Evolutionary conservation across 2,113 vertebrate species (phyloP), one percentile per base, ranked within the genome.

Genomic region (Gymnobelideus leadbeateri): DNA sequence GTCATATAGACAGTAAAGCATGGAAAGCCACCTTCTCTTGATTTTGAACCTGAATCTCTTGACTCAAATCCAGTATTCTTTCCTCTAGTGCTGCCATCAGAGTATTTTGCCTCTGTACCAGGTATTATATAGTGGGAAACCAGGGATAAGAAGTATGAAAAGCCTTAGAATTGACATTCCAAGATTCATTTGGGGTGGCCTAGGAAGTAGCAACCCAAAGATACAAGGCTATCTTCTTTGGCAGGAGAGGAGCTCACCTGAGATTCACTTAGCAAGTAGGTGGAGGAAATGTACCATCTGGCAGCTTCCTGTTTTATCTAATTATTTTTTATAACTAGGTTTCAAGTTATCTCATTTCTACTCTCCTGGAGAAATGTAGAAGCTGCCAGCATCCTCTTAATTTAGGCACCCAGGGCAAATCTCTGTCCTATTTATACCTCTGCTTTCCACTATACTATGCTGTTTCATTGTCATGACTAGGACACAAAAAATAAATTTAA

Each of bases 231-330:
- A 84, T 19, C 37, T 43, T 84, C n/a, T n/a, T 84, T 84, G 16
- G n/a, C 68, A 84, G 68, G 68, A 84, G 7, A 84, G n/a, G 7
- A 84, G 19, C 19, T 84, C n/a, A 84, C n/a, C 68, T 84, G 37
- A 84, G 68, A 84, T 84, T 84, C n/a, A 84, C 43, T 84, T 43
- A 84, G 68, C 19, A 84, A 43, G n/a, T 84, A 84, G 68, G 19
- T 43, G 19, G 2, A 84, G 68, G 68, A 84, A 84, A 84, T 84
- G 68, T 84, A n/a, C n/a, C 68, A 84, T 84, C n/a, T 84, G n/a
- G n/a, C 43, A 84, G 68, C 68, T 43, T 84, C 68, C 68, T 84
- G 68, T 84, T 84, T 84, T 84, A 84, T 84, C 68, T 84, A 84
- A 84, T 84, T 84, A 84, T 84, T 84, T 84, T 61, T 84, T 84